Evolutionary conservation across 2,113 vertebrate species (phyloP), one percentile per base, ranked within the genome.

Genomic region (Indri indri): DNA sequence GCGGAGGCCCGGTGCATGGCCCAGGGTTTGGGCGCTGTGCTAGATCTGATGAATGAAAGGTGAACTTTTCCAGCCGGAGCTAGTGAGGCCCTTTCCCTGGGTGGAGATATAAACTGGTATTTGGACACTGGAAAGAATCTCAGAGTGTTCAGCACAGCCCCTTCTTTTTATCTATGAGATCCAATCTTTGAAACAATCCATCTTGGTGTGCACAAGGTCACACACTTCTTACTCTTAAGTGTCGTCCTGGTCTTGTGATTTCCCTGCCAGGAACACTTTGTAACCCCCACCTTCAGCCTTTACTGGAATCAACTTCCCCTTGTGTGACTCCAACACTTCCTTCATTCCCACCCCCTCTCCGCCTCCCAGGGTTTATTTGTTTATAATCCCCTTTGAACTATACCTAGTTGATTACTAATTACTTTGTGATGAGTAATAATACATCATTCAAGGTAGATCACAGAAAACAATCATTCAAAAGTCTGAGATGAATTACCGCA

Each of bases 191-290:
- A 37, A 68, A 23, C 23, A 27, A 0, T 7, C 25, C 17, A 1
- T 88, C 54, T 18, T 42, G 73, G 63, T 45, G 30, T 54, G 54
- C 63, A 18, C 93, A 90, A 91, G 92, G 93, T 71, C 96, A 95
- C 68, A n/a, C 23, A 9, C 73, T 61, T 63, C 7, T 12, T 32
- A 42, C 47, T 71, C 8, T 16, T 30, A 42, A 47, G 34, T 5
- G 68, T n/a, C 18, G 57, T 73, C 5, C 57, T 10, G 81, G 70
- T 59, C 80, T 25, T 37, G 57, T 10, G 80, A 68, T 74, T 83
- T 76, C 47, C 32, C 25, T 22, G 25, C 40, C 37, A 8, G 63
- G 57, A 84, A 59, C 27, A 6, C 16, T 54, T 23, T 40, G 27
- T 37, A 20, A 16, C 8, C 2, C 14, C 2, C 37, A 1, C 20